Conservation (phyloP, 2,888 invertebrate species). For the Nemoura dubitans region DNA sequence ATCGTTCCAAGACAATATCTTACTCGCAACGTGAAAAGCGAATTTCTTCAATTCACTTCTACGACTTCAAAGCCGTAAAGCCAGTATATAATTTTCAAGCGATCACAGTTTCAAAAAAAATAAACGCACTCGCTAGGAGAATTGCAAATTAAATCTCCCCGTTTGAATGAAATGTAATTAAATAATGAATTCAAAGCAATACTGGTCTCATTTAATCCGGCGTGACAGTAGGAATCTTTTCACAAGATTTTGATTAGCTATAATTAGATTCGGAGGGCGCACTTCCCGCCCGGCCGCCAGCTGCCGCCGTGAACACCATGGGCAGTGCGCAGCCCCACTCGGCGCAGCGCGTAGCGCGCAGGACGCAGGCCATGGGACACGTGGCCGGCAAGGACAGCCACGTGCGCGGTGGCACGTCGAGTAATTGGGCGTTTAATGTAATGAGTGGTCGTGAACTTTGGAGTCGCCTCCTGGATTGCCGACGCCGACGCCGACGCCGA, state of each 20-base stretch:
- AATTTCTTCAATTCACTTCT: not conserved
- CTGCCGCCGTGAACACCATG: not conserved
- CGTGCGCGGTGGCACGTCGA: conserved; percentile 13
- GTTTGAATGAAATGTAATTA: conserved; percentile 4
- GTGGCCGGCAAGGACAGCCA: conserved; percentile 19
- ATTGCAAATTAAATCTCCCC: not conserved
- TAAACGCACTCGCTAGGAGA: not conserved
- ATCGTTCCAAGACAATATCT: not conserved
- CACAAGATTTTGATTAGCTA: conserved; percentile 16
- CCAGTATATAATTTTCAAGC: not conserved
- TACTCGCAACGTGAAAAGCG: not conserved
- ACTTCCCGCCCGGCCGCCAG: conserved; percentile 15
- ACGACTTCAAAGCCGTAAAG: not conserved
- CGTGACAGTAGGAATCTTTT: conserved; percentile 20
- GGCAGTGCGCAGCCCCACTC: not conserved
- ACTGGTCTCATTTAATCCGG: not conserved
- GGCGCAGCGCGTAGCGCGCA: too few species aligned
- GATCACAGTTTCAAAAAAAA: not conserved
- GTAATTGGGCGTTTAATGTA: conserved; percentile 36
- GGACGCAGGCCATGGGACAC: too few species aligned
- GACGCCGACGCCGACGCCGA: too few species aligned
- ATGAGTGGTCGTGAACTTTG: not conserved
- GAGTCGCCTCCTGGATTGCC: too few species aligned
- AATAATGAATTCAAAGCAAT: conserved; percentile 24
- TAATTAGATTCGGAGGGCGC: conserved; percentile 13